Evolutionary conservation across 2,113 vertebrate genomes (phyloP).

Genomic region (Trichomycterus rosablanca): DNA sequence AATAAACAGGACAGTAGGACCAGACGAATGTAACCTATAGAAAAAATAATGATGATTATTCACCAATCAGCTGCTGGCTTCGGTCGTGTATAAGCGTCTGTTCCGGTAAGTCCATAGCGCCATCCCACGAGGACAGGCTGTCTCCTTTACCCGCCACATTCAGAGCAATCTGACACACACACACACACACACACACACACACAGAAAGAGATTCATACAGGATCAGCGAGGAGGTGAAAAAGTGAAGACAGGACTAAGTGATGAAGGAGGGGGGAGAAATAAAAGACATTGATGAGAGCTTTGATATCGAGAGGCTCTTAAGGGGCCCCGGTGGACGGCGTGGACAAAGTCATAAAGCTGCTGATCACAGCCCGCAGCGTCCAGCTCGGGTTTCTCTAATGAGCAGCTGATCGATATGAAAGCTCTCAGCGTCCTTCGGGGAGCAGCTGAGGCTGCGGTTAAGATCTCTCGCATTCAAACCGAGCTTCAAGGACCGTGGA

Average conservation of each 20-base stretch:
- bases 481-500: no score
- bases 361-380: neutral
- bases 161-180: constrained; percentile 81
- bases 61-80: constrained; percentile 86
- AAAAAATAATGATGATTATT: constrained; percentile 60
- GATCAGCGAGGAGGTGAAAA: neutral
- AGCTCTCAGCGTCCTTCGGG: constrained; percentile 23
- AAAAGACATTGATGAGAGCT: neutral
- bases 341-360: constrained; percentile 9
- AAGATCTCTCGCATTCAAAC: no score
- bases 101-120: constrained; percentile 86
- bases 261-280: neutral
- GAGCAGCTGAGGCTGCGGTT: constrained; percentile 1
- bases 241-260: neutral
- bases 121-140: constrained; percentile 92
- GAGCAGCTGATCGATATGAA: constrained; percentile 21
- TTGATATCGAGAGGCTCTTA: neutral
- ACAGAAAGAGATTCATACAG: no score
- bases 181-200: constrained; percentile 23
- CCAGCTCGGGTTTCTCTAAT: constrained; percentile 27
- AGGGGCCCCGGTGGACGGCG: neutral
- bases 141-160: constrained; percentile 97
- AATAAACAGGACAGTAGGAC: no score
- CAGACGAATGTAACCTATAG: no score
- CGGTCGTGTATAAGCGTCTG: constrained; percentile 83